Conservation (phyloP, 2,797 vertebrate species). For the Falco columbarius region DNA sequence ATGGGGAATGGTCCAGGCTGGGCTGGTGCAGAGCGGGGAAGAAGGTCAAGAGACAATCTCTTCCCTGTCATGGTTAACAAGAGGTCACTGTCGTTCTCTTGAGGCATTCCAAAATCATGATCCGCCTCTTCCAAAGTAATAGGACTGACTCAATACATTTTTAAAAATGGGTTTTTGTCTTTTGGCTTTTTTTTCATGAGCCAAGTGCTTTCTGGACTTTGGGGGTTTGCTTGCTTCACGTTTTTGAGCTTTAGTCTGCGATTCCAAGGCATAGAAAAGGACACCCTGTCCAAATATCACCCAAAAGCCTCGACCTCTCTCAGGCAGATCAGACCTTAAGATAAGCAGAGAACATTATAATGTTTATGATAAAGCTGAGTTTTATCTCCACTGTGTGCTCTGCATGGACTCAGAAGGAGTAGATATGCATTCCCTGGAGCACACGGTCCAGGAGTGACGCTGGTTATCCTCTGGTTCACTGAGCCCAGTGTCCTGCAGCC, state of each 20-base stretch:
- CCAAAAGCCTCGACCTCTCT: background rate
- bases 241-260: background rate
- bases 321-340: background rate
- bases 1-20: background rate
- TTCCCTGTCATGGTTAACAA: background rate
- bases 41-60: background rate
- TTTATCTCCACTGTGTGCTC: background rate
- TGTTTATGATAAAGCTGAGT: background rate
- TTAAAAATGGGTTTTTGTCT: background rate
- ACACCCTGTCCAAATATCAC: background rate
- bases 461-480: background rate
- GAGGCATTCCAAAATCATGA: background rate
- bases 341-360: background rate
- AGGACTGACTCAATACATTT: background rate
- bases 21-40: rapidly evolving
- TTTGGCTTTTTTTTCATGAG: background rate
- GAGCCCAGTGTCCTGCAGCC: background rate
- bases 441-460: background rate
- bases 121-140: background rate
- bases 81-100: background rate
- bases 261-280: background rate
- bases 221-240: background rate
- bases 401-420: background rate
- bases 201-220: background rate
- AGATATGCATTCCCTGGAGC: background rate